Evolutionary conservation across 2,113 vertebrate species (phyloP).

Genomic region (rabbit (Oryctolagus cuniculus)): mOryCun1.1 NC_091443.1:47136001-47136500

Average conservation of each 20-base stretch:
- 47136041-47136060: too few species aligned
- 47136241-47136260: not conserved
- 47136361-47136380: not conserved
- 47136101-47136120: too few species aligned
- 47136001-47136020: too few species aligned
- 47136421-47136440: slow-evolving; percentile 21
- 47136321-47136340: not conserved
- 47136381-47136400: not conserved
- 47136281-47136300: not conserved
- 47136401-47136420: not conserved
- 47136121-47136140: too few species aligned
- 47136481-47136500: not conserved
- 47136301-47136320: not conserved
- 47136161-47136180: too few species aligned
- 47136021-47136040: too few species aligned
- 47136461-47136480: not conserved
- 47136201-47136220: too few species aligned
- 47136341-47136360: slow-evolving; percentile 3
- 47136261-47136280: slow-evolving; percentile 67
- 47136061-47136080: too few species aligned
- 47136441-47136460: slow-evolving; percentile 14
- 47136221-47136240: slow-evolving; percentile 47
- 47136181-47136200: too few species aligned
- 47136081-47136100: too few species aligned
- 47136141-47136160: too few species aligned